A percentile compares a stretch with the other conserved stretches of the same genome.
Evolutionary conservation across 2,113 vertebrate species (phyloP).

Genomic region (Butorides virescens): DNA sequence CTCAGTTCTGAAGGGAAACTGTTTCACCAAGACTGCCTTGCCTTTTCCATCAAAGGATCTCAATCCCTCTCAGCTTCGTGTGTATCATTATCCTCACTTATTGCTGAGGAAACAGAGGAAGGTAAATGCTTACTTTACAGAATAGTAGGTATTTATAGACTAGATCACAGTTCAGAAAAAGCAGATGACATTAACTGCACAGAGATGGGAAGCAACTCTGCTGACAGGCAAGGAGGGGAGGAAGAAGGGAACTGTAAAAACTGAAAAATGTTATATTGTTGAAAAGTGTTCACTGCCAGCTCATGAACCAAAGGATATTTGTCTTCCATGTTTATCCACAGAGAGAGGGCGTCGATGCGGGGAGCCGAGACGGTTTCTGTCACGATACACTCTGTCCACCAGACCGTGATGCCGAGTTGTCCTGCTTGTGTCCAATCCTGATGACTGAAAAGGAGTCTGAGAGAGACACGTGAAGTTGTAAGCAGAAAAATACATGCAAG

Average conservation of each 20-base stretch:
- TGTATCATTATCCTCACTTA: neutral
- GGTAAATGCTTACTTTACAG: neutral
- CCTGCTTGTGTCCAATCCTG: slow-evolving; percentile 93
- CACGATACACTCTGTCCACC: slow-evolving; percentile 95
- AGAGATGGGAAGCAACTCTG: neutral
- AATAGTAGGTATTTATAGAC: neutral
- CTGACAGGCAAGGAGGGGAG: neutral
- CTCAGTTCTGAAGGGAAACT: neutral
- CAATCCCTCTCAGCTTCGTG: neutral
- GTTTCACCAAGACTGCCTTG: neutral
- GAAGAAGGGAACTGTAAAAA: neutral
- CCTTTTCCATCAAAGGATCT: neutral
- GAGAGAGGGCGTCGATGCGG: slow-evolving; percentile 92
- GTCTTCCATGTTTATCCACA: slow-evolving; percentile 94
- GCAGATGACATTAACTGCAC: neutral
- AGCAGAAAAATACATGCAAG: rapidly evolving
- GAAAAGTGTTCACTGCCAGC: neutral
- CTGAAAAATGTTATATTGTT: rapidly evolving
- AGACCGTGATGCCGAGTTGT: slow-evolving; percentile 95
- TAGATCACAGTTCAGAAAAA: neutral
- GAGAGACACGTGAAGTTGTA: neutral
- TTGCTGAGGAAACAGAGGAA: neutral
- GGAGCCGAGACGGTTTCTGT: slow-evolving; percentile 90
- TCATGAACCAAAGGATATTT: slow-evolving; percentile 89
- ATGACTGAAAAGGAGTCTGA: slow-evolving; percentile 88